A percentile compares a stretch with the other conserved stretches of the same genome.
These are phyloP conservation scores for Laupala kohalensis DNA, from an alignment of 1,140 invertebrate genomes.

Conservation along the genomic window DNA sequence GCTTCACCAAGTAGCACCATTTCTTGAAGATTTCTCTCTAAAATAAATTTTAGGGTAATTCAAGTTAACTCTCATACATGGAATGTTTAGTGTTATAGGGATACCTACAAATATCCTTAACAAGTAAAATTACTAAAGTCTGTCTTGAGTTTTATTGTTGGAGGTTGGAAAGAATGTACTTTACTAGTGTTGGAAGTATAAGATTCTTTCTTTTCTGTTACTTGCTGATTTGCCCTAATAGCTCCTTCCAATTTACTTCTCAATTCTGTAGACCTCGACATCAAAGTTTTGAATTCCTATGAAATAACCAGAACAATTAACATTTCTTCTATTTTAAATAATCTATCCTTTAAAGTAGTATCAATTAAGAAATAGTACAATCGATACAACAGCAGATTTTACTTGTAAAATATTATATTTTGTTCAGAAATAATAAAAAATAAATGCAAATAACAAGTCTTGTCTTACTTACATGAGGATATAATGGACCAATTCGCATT, in stretches of 20 bases:
- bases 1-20: too few relatives aligned
- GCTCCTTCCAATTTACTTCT: constrained; percentile 72
- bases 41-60: too few relatives aligned
- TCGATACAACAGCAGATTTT: background rate
- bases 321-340: background rate
- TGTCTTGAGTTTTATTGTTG: constrained; percentile 87
- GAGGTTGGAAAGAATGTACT: constrained; percentile 38
- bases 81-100: background rate
- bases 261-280: constrained; percentile 66
- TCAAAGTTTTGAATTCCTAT: constrained; percentile 80
- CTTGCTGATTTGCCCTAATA: constrained; percentile 55
- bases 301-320: constrained; percentile 19
- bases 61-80: too few relatives aligned
- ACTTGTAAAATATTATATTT: too few relatives aligned
- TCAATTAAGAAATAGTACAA: background rate
- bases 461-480: constrained; percentile 53
- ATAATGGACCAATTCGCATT: constrained; percentile 79
- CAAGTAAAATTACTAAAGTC: constrained; percentile 87
- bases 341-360: background rate
- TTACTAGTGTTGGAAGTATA: constrained; percentile 28
- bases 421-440: too few relatives aligned
- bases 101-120: background rate
- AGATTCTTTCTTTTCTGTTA: constrained; percentile 32
- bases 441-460: background rate
- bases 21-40: too few relatives aligned